Base-by-base conservation (phyloP, 2,888 invertebrate species). In the Andrena bicolor region DNA sequence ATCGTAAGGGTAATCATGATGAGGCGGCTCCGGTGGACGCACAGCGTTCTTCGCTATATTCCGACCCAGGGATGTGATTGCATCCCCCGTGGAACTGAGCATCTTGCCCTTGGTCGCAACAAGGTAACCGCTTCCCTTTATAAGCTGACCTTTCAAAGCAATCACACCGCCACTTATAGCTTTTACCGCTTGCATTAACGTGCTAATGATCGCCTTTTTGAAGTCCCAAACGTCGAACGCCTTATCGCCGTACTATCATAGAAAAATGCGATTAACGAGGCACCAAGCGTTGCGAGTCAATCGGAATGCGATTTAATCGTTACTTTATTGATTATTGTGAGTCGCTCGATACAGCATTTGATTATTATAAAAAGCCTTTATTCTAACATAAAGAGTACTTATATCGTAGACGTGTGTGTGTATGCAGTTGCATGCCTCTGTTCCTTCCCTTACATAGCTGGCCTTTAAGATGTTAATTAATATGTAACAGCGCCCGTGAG, bases 161-260 rank as follows among this genome's bases (percentile, higher is more conserved):
- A 98, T 96, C 10, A 97, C 97, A 65, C 98, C 97, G 10, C 98
- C 98, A 8, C 97, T 97, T 83, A 98, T 97, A 16, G 98, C 98
- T 92, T 98, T 98, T 0, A 97, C 96, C 0, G 98, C 98, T 95
- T 98, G 97, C 91, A 98, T 96, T 10, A 98, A 95, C 3, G 98
- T 97, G 93, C 96, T 96, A 20, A 98, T 94, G 80, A 98, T 97
- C 0, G 97, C 97, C 92, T 97, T 97, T 94, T 98, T 98, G 90
- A 98, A 94, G 26, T 96, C 96, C 96, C 96, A 97, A 86, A 96
- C 95, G 93, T 96, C 96, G 88, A 96, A 96, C 83, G 91, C 83
- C 79, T 93, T 93, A 32, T 86, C 82, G 48, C 86, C 89, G 74
- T 66, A 75, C 81, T 82, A 78, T 78, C 68, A 81, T 81, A 72